Base-by-base conservation (phyloP, 2,797 vertebrate species). In the Brotula barbata region DNA sequence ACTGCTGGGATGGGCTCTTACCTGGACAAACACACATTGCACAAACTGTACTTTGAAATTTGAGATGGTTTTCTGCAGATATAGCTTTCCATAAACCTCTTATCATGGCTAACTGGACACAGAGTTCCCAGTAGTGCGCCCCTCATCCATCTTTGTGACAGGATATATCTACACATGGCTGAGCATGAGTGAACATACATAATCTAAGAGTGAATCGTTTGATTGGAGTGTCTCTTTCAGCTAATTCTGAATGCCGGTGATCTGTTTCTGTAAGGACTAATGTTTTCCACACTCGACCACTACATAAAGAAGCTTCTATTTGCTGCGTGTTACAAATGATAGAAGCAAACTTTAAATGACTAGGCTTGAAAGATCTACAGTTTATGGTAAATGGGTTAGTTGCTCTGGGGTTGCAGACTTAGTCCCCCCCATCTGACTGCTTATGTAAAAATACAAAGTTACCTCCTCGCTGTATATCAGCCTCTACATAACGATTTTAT, bases 1-100 rank as follows among this genome's bases (percentile, higher is more conserved):
- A 93, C 87, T 89, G 89, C 83, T 88, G 88, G 48, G 78, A 73
- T 1, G 90, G 90, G 70, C 69, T 88, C 61, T 88, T 91, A 87
- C 91, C 92, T 92, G 84, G 7, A 72, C 2, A 39, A 43, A 70
- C 53, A 80, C 59, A 62, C 22, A 37, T 23, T 36, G 28, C 31
- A 25, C 64, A 45, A 68, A 50, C 45, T 49, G 53, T 53, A 64
- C 48, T 56, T 36, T 52, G 48, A 23, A 41, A 21, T 55, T 43
- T 37, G 63, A 68, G 61, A 64, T 57, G 50, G 16, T 63, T 65
- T 64, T 67, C 63, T 64, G 63, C 53, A 64, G 59, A 60, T 64
- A 28, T 28, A 28, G 54, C 54, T 64, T 50, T 57, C 51, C 44
- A 43, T 72, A 42, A 71, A 71, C 69, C 54, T 65, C 63, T n/a